These are phyloP conservation scores for Chydorus sphaericus DNA, from an alignment of 2,888 invertebrate species.

Conservation along the genomic window DNA sequence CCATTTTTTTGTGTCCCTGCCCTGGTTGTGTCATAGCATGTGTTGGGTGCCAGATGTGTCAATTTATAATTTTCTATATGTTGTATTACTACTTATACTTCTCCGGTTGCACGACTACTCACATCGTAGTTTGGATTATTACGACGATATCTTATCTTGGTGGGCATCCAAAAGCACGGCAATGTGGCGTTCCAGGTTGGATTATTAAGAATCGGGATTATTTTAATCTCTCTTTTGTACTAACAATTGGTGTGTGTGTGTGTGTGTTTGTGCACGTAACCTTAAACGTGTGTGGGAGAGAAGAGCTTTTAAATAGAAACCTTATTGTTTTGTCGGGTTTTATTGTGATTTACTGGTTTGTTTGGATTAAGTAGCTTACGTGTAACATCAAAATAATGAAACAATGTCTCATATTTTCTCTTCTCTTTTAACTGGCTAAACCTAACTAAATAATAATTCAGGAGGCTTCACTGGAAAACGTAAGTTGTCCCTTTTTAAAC, in stretches of 20 bases:
- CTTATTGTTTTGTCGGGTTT: not conserved
- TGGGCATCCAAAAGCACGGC: conserved; percentile 19
- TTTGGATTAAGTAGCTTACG: too few species aligned
- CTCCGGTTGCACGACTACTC: too few species aligned
- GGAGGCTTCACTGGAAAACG: conserved; percentile 95
- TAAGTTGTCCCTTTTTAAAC: conserved; percentile 44
- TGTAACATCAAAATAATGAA: too few species aligned
- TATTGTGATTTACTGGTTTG: too few species aligned
- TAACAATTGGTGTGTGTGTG: not conserved
- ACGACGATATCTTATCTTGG: conserved; percentile 21
- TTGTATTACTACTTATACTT: too few species aligned
- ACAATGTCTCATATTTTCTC: not conserved
- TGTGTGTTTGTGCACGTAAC: not conserved
- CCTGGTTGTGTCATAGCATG: too few species aligned
- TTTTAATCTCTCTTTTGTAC: conserved; percentile 18
- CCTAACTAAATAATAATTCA: conserved; percentile 31
- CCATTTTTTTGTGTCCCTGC: too few species aligned
- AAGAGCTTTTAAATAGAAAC: not conserved
- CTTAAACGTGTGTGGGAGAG: not conserved
- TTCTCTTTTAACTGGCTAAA: not conserved
- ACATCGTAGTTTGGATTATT: too few species aligned
- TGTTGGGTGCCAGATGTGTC: too few species aligned
- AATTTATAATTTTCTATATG: too few species aligned
- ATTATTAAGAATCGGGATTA: not conserved
- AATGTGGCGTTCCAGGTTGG: conserved; percentile 24